Evolutionary conservation across 2,113 vertebrate genomes (phyloP), one percentile per base, ranked within the genome.

Genomic region (Malaclemys terrapin): DNA sequence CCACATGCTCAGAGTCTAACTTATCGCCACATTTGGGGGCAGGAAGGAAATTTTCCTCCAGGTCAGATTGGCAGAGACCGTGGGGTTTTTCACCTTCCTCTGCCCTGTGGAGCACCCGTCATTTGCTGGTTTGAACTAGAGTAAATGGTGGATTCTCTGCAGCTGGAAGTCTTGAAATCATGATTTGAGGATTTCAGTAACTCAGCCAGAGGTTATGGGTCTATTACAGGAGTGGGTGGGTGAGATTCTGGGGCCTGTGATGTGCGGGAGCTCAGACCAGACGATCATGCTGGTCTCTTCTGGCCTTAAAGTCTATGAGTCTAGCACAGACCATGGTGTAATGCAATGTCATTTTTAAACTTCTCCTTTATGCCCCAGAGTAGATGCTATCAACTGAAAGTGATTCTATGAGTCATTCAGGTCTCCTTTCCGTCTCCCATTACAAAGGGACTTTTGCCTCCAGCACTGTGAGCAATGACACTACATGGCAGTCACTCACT

Each of bases 301-400:
- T 38, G 35, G 35, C n/a, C 19, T 72, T 72, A 72, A 38, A 38
- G 65, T 38, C 65, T 72, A 13, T 31, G 65, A 38, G 65, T 20
- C 35, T 20, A 20, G 17, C 22, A 86, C 20, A 19, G 17, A 83
- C 35, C 53, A 83, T 47, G 56, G 65, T 22, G 4, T 42, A 86
- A 84, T 16, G 47, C 50, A 4, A 42, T 87, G 47, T 89, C 75
- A 27, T 93, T 38, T 6, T 42, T 14, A 27, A 27, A 53, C 78
- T 85, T 49, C 27, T 89, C 57, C 57, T 22, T 87, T 81, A 69
- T 0, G 0, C n/a, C 62, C 62, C 49, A 27, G 50, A 92, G 42
- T 25, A 87, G 56, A 82, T 14, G 11, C 31, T 81, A 19, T 11
- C 56, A 92, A 86, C 93, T 31, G 22, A 94, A 94, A 97, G 85